A percentile compares a stretch with the other conserved stretches of the same genome.
phyloP scores from a whole-genome alignment of 2,888 invertebrate genomes.

The Melikaiella ostensackeni region DNA sequence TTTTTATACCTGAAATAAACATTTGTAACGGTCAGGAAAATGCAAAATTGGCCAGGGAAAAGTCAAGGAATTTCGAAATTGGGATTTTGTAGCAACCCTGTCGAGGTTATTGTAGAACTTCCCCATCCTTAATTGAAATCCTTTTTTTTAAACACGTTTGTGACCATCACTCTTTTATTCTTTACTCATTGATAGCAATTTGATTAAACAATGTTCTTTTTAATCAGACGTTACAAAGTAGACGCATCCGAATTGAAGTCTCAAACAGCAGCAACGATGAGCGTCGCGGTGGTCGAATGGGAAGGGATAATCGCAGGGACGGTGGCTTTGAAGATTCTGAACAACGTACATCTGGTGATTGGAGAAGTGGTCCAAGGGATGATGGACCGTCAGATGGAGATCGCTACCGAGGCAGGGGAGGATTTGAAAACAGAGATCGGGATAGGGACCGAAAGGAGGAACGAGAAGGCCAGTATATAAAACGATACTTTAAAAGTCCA shows the following conservation, averaged over 20 bases:
- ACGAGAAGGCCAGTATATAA: slow-evolving; percentile 62
- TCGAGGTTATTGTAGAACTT: no score
- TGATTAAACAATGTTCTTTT: slow-evolving; percentile 3
- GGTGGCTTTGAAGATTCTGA: slow-evolving; percentile 80
- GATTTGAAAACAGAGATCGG: slow-evolving; percentile 66
- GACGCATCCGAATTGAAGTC: slow-evolving; percentile 89
- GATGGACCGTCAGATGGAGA: slow-evolving; percentile 77
- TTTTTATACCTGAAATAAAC: no score
- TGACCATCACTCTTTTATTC: neutral
- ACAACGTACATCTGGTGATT: slow-evolving; percentile 86
- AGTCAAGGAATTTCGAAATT: no score
- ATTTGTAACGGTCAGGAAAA: no score
- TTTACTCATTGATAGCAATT: neutral
- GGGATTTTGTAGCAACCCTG: no score
- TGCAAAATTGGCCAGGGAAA: no score
- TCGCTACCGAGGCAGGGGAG: slow-evolving; percentile 72
- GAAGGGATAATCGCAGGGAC: slow-evolving; percentile 72
- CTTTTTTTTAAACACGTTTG: no score
- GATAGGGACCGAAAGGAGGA: slow-evolving; percentile 71
- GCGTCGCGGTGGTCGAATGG: slow-evolving; percentile 79
- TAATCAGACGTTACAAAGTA: slow-evolving; percentile 83
- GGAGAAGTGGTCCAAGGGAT: slow-evolving; percentile 85
- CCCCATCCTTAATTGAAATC: no score
- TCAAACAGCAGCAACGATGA: slow-evolving; percentile 86
- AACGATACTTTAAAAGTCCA: neutral